Base-by-base conservation (phyloP, 1,140 invertebrate species). In the Drosophila auraria region DNA sequence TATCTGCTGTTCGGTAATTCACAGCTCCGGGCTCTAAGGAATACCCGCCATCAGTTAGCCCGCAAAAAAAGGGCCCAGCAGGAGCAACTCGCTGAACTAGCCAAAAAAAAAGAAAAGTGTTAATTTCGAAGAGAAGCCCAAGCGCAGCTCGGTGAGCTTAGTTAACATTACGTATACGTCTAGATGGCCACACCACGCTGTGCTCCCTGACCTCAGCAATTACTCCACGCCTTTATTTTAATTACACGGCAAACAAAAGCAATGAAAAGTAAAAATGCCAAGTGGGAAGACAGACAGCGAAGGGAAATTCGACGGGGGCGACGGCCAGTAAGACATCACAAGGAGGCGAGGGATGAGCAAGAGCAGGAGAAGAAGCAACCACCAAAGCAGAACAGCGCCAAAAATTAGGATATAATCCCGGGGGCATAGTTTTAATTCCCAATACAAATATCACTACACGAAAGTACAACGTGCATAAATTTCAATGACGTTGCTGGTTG, bases 181-280 rank as follows among this genome's bases (percentile, higher is more conserved):
- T 36, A 27, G 74, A 23, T 40, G 56, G 64, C 70, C 70, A 65
- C 27, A 62, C 58, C 57, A 45, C 63, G 74, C 57, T 40, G 42
- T 40, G 42, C 73, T 64, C 74, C 84, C 86, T 90, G 86, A 90
- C 86, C 86, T 90, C 82, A 90, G 86, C 86, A 90, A 90, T 90
- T 90, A 90, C 86, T 90, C 86, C 86, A 90, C 86, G 86, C 86
- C 86, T 90, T 90, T 90, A 90, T 90, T 90, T 90, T 90, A 90
- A 90, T 90, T 90, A 90, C 86, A 90, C 75, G 79, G 70, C 75
- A 80, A 90, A 90, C 82, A 89, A 84, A 83, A 82, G 86, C 86
- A 90, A 90, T 86, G 82, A 90, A 90, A 89, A 90, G 86, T 86
- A 90, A 77, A 89, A 90, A 76, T 64, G 81, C 58, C 53, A 27